These are phyloP conservation scores for Mesopsocus fuscifrons DNA, from an alignment of 2,888 invertebrate species.

Conservation along the genomic window DNA sequence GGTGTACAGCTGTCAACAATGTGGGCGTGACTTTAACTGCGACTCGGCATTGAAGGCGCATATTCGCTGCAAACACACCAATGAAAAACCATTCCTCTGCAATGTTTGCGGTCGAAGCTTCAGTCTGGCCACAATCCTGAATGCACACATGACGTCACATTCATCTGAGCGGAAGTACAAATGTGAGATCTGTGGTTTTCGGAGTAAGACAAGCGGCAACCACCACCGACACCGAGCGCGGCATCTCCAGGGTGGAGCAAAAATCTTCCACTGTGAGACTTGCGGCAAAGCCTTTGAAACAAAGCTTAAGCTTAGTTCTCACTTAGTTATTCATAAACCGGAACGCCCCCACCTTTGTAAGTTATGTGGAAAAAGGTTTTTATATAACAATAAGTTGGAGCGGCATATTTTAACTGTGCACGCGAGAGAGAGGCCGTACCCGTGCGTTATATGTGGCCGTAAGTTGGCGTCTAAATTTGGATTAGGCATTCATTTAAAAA, in stretches of 20 bases:
- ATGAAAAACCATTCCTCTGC: conserved; percentile 7
- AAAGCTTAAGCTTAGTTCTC: conserved; percentile 4
- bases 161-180: conserved; percentile 3
- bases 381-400: conserved; percentile 7
- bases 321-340: conserved; percentile 3
- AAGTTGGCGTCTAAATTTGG: conserved; percentile 8
- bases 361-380: not conserved
- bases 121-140: conserved; percentile 4
- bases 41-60: conserved; percentile 6
- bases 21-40: conserved; percentile 7
- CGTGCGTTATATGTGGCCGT: conserved; percentile 5
- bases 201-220: conserved; percentile 2
- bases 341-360: conserved; percentile 4
- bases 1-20: not conserved
- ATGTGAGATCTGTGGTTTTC: conserved; percentile 4
- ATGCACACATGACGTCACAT: conserved; percentile 6
- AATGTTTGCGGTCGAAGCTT: conserved; percentile 6
- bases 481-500: conserved; percentile 7
- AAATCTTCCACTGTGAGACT: conserved; percentile 7
- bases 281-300: conserved; percentile 5
- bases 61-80: conserved; percentile 7
- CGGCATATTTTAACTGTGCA: conserved; percentile 7
- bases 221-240: not conserved
- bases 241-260: not conserved
- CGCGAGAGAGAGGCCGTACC: conserved; percentile 5